phyloP scores from a whole-genome alignment of 1,140 invertebrate genomes.

The Aphaenogaster ashmeadi region DNA sequence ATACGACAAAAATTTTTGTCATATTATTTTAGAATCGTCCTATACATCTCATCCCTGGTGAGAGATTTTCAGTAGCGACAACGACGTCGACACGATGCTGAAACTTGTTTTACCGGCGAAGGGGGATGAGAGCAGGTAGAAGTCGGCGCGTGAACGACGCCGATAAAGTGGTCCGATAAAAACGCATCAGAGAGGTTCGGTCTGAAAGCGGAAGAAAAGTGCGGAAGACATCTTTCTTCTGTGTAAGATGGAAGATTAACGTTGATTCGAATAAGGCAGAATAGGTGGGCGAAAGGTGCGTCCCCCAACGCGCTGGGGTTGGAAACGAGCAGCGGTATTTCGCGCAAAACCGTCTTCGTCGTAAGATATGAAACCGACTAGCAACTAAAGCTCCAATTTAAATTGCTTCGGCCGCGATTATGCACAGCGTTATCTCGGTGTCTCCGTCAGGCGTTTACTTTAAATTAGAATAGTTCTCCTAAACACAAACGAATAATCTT shows the following conservation, averaged over 20 bases:
- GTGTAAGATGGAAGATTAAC: conserved; percentile 70
- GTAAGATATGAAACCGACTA: conserved; percentile 40
- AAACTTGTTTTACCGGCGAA: conserved; percentile 37
- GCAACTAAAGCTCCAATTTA: conserved; percentile 60
- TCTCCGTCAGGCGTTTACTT: conserved; percentile 28
- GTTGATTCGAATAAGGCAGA: conserved; percentile 55
- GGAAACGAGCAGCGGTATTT: conserved; percentile 40
- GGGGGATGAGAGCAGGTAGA: conserved; percentile 22
- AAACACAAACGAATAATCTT: conserved; percentile 10
- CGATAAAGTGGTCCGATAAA: conserved; percentile 69
- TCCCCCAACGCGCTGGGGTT: conserved; percentile 4
- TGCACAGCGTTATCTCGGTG: background rate
- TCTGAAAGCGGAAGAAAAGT: conserved; percentile 31
- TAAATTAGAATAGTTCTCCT: conserved; percentile 29
- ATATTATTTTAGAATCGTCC: background rate
- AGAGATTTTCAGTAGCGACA: conserved; percentile 23
- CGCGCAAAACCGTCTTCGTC: conserved; percentile 25
- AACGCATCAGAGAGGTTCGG: conserved; percentile 54
- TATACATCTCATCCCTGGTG: background rate
- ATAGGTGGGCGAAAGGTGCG: conserved; percentile 38
- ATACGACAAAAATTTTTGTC: background rate
- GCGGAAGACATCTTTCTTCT: conserved; percentile 43
- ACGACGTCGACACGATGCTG: conserved; percentile 16
- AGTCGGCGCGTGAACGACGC: conserved; percentile 59
- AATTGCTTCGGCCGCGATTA: conserved; percentile 57